Evolutionary conservation across 1,140 invertebrate species (phyloP), one percentile per base, ranked within the genome.

Genomic region (Bacillus rossius): DNA sequence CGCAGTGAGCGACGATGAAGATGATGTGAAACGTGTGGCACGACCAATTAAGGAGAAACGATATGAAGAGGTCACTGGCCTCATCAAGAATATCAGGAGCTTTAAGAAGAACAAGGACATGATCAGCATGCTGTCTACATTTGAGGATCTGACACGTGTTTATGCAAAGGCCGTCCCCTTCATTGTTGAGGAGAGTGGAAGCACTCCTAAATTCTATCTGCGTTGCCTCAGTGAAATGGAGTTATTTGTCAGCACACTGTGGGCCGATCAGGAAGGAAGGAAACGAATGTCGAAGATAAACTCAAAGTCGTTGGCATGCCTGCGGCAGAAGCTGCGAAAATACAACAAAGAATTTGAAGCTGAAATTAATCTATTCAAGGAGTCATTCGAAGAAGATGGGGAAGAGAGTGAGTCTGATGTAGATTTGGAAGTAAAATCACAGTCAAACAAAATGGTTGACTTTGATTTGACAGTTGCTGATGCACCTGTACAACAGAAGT

Each of bases 81-180:
- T 94, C 26, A 98, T 99, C 56, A 96, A 96, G 71, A 86, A 88
- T 54, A 86, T 98, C 50, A 82, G 88, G 61, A 99, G 99, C 74
- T 91, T 90, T 67, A 94, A 95, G 71, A 99, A 99, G 73, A 99
- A 98, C 65, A 98, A 97, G 73, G 97, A 99, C 73, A 94, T 99
- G 82, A 88, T 91, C 25, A 96, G 91, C 68, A 87, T 98, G 67
- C 75, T 98, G 17, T 86, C 86, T 63, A 92, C 93, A 70, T 99
- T 99, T 79, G 97, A 99, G 71, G 89, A 95, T 67, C 75, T 99
- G 13, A 86, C 84, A 51, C 83, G 85, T 65, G 92, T 92, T 0
- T 98, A 93, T 74, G 84, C 88, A 22, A 97, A 97, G 76, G 93
- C 96, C 7, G 77, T 89, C 62, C 88, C 93, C 3, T 91, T 99